A percentile compares a stretch with the other conserved stretches of the same genome.
Conservation (phyloP, 2,888 invertebrate genomes). For the Anoplius nigerrimus region DNA sequence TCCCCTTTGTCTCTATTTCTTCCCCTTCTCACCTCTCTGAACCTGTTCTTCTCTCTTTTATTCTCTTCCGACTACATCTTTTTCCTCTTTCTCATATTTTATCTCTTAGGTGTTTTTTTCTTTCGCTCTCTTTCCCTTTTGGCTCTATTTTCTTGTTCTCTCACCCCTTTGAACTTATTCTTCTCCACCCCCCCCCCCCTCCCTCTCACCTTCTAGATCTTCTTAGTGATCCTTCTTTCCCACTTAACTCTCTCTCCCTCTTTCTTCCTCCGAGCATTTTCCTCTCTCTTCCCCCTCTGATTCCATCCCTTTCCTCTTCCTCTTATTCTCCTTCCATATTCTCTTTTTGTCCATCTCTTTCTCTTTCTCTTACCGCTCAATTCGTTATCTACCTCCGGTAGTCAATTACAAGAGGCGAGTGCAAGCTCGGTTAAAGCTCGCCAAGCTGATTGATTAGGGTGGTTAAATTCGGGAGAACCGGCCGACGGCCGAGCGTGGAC, state of each 20-base stretch:
- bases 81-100: background rate
- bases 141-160: background rate
- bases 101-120: background rate
- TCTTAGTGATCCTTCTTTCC: background rate
- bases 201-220: background rate
- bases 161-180: background rate
- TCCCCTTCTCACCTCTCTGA: background rate
- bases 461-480: too few species aligned
- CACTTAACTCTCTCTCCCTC: background rate
- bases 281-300: background rate
- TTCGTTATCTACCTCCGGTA: background rate
- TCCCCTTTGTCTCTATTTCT: background rate
- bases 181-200: background rate
- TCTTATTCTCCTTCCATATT: background rate
- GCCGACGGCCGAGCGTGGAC: too few species aligned
- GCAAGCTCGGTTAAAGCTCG: too few species aligned
- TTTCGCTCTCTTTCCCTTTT: background rate
- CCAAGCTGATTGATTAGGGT: too few species aligned
- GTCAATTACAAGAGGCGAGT: too few species aligned
- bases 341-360: background rate
- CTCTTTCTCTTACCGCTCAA: background rate
- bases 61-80: background rate
- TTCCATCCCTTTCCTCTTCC: background rate
- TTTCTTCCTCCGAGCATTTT: background rate
- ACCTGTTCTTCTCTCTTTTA: background rate